Percentiles rank a stretch among this genome's conserved stretches.
Conservation (phyloP, 1,140 invertebrate species). For the Drosophila novamexicana region DNA sequence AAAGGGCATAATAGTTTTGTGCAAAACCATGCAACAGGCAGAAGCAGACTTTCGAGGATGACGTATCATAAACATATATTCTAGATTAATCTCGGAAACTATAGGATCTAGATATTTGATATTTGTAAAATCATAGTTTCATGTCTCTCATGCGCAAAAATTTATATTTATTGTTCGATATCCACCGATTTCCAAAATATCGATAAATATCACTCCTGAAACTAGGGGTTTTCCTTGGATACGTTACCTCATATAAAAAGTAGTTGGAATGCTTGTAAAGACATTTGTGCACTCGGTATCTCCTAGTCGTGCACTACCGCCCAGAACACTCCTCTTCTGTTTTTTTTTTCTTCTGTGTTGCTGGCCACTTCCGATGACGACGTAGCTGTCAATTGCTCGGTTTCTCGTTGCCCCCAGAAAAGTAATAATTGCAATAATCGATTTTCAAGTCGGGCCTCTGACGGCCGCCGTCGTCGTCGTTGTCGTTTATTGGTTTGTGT, state of each 20-base stretch:
- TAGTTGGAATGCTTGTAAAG: too few species aligned
- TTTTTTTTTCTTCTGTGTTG: constrained; percentile 18
- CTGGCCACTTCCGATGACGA: constrained; percentile 30
- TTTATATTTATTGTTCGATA: background rate
- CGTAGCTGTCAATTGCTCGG: constrained; percentile 16
- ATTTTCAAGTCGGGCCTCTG: constrained; percentile 43
- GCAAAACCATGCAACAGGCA: too few species aligned
- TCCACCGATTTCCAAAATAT: background rate
- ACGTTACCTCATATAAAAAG: too few species aligned
- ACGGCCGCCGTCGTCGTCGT: constrained; percentile 13
- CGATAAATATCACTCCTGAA: background rate
- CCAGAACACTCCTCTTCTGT: background rate
- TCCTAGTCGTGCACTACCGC: background rate
- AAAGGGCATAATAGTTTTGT: too few species aligned
- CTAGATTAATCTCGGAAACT: too few species aligned
- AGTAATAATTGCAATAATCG: constrained; percentile 67
- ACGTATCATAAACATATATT: too few species aligned
- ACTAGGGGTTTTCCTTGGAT: too few species aligned
- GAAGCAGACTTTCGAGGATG: too few species aligned
- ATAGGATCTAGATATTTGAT: too few species aligned
- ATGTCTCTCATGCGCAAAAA: too few species aligned
- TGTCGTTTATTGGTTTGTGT: background rate
- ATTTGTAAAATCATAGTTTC: too few species aligned
- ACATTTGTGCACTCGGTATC: background rate
- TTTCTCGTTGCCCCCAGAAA: constrained; percentile 36